These are phyloP conservation scores for Amniataba percoides DNA, from an alignment of 2,797 vertebrate genomes.

Conservation along the genomic window DNA sequence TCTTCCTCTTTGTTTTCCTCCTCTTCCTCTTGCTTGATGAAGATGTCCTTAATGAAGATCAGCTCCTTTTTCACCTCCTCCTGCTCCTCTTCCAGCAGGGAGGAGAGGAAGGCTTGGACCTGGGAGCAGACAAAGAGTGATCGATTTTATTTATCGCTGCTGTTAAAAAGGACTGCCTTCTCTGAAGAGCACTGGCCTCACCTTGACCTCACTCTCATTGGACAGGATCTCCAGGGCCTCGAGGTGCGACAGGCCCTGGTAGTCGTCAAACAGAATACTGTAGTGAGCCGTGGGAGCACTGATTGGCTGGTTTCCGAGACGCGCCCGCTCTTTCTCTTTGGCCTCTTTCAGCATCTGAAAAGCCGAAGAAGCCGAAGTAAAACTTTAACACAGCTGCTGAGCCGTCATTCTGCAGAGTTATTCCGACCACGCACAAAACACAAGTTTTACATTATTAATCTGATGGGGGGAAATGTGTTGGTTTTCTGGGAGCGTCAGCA, in stretches of 20 bases:
- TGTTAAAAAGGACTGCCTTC: neutral
- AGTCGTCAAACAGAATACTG: conserved; percentile 96
- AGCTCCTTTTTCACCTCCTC: conserved; percentile 91
- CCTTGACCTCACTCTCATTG: conserved; percentile 96
- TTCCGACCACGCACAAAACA: neutral
- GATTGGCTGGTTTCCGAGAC: conserved; percentile 89
- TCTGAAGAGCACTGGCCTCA: conserved; percentile 60
- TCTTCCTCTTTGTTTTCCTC: conserved; percentile 70
- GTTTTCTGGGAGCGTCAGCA: conserved; percentile 2
- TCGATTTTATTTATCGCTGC: neutral
- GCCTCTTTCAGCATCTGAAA: conserved; percentile 95
- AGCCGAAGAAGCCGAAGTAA: conserved; percentile 52
- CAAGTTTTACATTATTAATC: conserved; percentile 23
- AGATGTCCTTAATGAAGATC: conserved; percentile 94
- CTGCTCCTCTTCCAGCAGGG: conserved; percentile 88
- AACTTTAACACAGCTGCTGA: neutral
- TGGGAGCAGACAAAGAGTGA: conserved; percentile 58
- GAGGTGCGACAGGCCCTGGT: conserved; percentile 96
- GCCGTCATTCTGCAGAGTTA: neutral
- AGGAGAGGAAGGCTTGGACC: conserved; percentile 92
- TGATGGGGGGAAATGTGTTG: neutral
- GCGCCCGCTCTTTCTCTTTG: conserved; percentile 95
- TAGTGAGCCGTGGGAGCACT: conserved; percentile 93
- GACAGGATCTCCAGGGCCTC: conserved; percentile 99
- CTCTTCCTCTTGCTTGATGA: conserved; percentile 87